Percentiles rank a stretch among this genome's conserved stretches.
phyloP scores from a whole-genome alignment of 2,797 vertebrate genomes.

The Rhadinocentrus ornatus region DNA sequence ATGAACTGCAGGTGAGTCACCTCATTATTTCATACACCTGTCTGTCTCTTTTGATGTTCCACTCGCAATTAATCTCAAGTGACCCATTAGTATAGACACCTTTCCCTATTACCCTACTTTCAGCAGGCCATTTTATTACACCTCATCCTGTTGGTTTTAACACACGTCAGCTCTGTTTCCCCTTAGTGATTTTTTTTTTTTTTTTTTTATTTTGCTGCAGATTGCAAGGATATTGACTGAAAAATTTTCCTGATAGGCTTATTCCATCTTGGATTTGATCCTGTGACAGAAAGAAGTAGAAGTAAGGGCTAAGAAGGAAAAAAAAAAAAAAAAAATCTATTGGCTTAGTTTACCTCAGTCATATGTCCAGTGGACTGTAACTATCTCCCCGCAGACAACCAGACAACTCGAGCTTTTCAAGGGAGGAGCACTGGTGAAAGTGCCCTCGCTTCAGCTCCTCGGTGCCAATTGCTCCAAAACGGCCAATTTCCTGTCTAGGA shows the following conservation, averaged over 20 bases:
- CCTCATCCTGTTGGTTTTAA: conserved; percentile 1
- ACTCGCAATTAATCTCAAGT: conserved; percentile 26
- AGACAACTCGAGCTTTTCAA: conserved; percentile 50
- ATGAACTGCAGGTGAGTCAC: conserved; percentile 22
- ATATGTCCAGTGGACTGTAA: conserved; percentile 59
- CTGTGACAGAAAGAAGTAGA: conserved; percentile 16
- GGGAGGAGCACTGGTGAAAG: conserved; percentile 63
- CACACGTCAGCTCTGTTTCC: conserved; percentile 4
- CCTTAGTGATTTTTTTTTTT: conserved; percentile 9
- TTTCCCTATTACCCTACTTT: conserved; percentile 32
- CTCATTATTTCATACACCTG: conserved; percentile 7
- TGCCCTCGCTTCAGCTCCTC: conserved; percentile 67
- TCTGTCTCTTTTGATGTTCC: conserved; percentile 32
- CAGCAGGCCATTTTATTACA: conserved; percentile 18
- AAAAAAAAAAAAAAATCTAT: conserved; percentile 29
- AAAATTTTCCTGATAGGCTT: conserved; percentile 12
- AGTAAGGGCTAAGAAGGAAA: neutral
- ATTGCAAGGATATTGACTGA: conserved; percentile 21
- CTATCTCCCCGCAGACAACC: conserved; percentile 52
- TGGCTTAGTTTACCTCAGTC: conserved; percentile 46
- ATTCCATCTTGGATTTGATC: conserved; percentile 17
- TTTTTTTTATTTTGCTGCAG: conserved; percentile 6
- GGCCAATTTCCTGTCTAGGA: conserved; percentile 78
- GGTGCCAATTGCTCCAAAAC: conserved; percentile 78
- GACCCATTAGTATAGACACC: conserved; percentile 32